Conservation (phyloP, 2,888 invertebrate species). For the Lysandra coridon region DNA sequence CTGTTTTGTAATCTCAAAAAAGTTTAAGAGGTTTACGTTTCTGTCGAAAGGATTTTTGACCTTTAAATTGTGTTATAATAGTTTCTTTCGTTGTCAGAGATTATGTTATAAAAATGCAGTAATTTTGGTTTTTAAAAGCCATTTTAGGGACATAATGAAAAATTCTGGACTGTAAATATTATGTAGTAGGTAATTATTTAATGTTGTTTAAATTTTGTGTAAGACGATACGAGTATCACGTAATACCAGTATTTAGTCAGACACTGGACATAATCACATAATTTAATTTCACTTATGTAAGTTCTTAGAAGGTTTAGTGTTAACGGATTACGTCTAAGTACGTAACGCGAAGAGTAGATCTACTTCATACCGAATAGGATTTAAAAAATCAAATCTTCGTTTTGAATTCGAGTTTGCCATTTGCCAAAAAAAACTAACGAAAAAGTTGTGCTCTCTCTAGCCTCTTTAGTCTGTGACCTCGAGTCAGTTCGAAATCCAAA, state of each 20-base stretch:
- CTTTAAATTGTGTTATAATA: background rate
- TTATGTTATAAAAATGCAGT: background rate
- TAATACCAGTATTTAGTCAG: slow-evolving; percentile 13
- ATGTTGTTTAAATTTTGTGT: slow-evolving; percentile 4
- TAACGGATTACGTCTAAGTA: background rate
- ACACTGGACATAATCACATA: slow-evolving; percentile 25
- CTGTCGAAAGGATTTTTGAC: slow-evolving; percentile 18
- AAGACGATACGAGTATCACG: slow-evolving; percentile 7
- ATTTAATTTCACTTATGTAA: slow-evolving; percentile 23
- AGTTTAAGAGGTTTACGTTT: slow-evolving; percentile 25
- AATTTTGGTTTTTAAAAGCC: background rate
- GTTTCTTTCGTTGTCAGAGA: background rate
- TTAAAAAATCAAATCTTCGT: background rate
- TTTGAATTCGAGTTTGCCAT: background rate
- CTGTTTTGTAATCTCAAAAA: slow-evolving; percentile 23
- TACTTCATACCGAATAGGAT: background rate
- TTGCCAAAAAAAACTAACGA: background rate
- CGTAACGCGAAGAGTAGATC: background rate
- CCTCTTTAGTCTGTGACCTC: background rate
- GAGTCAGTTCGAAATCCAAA: background rate
- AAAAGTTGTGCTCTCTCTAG: background rate
- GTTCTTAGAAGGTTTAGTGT: slow-evolving; percentile 10
- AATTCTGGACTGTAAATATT: background rate
- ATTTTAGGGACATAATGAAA: background rate
- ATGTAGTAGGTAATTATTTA: background rate